Conservation (phyloP, 2,797 vertebrate species). For the Tapera naevia region DNA sequence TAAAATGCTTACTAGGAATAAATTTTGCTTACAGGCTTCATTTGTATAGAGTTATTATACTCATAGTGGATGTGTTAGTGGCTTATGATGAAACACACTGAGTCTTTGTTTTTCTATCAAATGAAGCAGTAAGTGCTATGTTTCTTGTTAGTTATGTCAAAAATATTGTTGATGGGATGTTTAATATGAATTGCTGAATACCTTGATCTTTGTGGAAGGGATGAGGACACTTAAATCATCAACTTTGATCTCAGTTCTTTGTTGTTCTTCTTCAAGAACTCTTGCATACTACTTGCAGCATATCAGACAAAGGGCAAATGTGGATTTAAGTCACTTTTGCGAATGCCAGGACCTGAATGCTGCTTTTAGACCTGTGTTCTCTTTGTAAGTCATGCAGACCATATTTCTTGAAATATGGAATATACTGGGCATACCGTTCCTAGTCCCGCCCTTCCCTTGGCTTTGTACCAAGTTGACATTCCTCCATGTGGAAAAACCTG, state of each 20-base stretch:
- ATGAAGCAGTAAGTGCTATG: background rate
- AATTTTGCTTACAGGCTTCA: background rate
- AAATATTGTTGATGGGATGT: background rate
- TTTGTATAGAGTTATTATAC: background rate
- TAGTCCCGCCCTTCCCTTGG: background rate
- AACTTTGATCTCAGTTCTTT: background rate
- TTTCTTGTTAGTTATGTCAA: background rate
- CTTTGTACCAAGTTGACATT: background rate
- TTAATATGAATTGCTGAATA: background rate
- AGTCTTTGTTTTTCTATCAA: background rate
- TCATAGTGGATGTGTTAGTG: background rate
- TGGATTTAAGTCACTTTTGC: background rate
- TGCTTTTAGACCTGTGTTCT: background rate
- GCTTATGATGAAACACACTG: background rate
- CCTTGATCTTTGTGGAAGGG: background rate
- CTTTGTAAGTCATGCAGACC: background rate
- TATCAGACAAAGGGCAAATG: background rate
- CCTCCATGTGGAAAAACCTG: background rate
- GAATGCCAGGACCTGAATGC: background rate
- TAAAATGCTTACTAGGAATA: background rate
- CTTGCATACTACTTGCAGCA: background rate
- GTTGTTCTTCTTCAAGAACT: background rate
- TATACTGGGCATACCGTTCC: background rate
- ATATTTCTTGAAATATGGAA: background rate
- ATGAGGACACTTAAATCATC: background rate